Base-by-base conservation (phyloP, 2,888 invertebrate species). In the Drosophila ezoana region DNA sequence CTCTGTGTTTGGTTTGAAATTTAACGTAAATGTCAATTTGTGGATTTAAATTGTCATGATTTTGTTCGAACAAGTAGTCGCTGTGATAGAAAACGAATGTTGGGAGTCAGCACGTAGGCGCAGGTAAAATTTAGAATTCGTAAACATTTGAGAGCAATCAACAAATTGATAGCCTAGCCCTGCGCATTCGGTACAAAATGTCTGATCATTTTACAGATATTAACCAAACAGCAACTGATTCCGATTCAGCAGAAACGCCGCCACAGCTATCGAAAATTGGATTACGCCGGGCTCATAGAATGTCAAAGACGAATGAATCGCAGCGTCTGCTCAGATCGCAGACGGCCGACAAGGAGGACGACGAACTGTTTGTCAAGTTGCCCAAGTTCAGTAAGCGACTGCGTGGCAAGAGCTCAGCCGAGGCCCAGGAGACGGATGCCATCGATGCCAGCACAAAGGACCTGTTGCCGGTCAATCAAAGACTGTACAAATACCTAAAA, bases 321-420 rank as follows among this genome's bases (percentile, higher is more conserved):
- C 59, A 59, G 3, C 68, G 76, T 35, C 20, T 58, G 47, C 76
- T 72, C 3, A 40, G 72, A 10, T 76, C 75, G 18, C 62, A 44
- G 35, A 48, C 52, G 0, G 47, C 40, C 0, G 62, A 56, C 13
- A 41, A 52, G 23, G 47, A 35, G 0, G 45, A 61, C 2, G 54
- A 62, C 5, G 81, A 81, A 13, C 57, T 86, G 3, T 86, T 86
- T 14, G 69, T 82, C 5, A 66, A 79, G 33, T 28, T 73, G 5
- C 86, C 82, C 0, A 52, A 54, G 10, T 83, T 81, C 11, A 49
- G 8, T 3, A 64, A 66, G 37, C 69, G 60, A 5, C 20, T 37
- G 4, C 59, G 72, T 1, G 44, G 5, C 28, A 76, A 56, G 23
- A 23, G 4, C 23, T 10, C 49, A 1, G 33, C 40, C 4, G 65